phyloP scores from a whole-genome alignment of 2,888 invertebrate species.

The Polietes domitor region DNA sequence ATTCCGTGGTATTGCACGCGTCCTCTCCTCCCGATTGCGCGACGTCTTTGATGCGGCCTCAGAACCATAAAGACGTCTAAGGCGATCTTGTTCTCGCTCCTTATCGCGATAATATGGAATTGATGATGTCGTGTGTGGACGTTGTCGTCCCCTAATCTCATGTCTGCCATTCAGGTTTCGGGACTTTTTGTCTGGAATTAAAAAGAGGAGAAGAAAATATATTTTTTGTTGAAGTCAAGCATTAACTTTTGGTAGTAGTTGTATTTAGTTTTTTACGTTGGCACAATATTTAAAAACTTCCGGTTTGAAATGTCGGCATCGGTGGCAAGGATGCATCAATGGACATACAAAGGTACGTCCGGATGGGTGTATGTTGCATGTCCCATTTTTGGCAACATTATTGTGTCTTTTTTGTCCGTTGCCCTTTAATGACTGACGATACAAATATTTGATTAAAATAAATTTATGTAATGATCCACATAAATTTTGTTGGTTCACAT shows the following conservation, averaged over 20 bases:
- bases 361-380: conserved; percentile 20
- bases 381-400: neutral
- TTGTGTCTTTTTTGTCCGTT: neutral
- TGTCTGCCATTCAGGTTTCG: neutral
- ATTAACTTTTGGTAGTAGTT: neutral
- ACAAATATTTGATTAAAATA: conserved; percentile 21
- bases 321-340: neutral
- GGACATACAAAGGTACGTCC: neutral
- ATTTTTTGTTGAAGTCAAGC: too few species aligned
- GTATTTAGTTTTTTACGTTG: neutral
- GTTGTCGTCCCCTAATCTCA: neutral
- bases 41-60: neutral
- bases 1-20: neutral
- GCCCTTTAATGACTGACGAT: neutral
- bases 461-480: conserved; percentile 30
- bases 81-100: conserved; percentile 1
- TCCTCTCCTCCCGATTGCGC: neutral
- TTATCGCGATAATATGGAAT: conserved; percentile 26
- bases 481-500: conserved; percentile 3
- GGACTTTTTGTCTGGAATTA: conserved; percentile 3
- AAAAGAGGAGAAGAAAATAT: neutral
- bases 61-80: neutral
- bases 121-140: neutral
- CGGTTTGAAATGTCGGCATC: conserved; percentile 19
- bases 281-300: conserved; percentile 21